Conservation (phyloP, 2,888 invertebrate species). For the Syrista parreyssii region DNA sequence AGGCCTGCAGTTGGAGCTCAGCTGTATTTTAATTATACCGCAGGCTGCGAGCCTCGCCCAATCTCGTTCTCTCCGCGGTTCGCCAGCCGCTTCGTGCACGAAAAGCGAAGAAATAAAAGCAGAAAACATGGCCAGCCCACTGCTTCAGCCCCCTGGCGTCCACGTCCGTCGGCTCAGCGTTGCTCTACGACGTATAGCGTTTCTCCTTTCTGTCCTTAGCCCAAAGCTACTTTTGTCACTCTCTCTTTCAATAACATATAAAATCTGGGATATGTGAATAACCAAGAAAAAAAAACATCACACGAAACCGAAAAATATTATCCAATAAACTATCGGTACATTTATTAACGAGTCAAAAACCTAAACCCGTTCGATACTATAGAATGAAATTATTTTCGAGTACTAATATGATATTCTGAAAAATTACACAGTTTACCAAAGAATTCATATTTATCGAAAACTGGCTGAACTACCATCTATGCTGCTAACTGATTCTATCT, state of each 20-base stretch:
- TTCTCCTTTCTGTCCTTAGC: neutral
- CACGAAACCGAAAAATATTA: neutral
- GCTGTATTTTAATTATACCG: conserved; percentile 62
- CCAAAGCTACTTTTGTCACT: neutral
- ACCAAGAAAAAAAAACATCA: neutral
- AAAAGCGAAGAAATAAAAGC: conserved; percentile 37
- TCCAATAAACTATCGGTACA: neutral
- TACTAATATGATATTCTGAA: neutral
- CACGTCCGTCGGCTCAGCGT: conserved; percentile 2
- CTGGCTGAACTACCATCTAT: neutral
- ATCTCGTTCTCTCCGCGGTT: conserved; percentile 37
- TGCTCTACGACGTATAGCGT: neutral
- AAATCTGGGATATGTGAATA: neutral
- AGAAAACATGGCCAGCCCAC: conserved; percentile 46
- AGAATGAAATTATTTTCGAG: neutral
- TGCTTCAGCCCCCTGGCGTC: conserved; percentile 45
- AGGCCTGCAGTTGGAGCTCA: conserved; percentile 56
- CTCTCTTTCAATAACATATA: neutral
- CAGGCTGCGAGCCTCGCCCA: conserved; percentile 46
- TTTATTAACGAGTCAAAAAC: neutral
- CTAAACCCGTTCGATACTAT: neutral
- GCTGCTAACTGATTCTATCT: neutral
- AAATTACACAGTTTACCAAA: neutral
- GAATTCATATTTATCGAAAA: neutral
- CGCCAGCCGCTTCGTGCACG: conserved; percentile 32